Percentiles rank a stretch among this genome's conserved stretches.
These are phyloP conservation scores for Cottus gobio DNA, from an alignment of 2,113 vertebrate genomes.

Conservation along the genomic window DNA sequence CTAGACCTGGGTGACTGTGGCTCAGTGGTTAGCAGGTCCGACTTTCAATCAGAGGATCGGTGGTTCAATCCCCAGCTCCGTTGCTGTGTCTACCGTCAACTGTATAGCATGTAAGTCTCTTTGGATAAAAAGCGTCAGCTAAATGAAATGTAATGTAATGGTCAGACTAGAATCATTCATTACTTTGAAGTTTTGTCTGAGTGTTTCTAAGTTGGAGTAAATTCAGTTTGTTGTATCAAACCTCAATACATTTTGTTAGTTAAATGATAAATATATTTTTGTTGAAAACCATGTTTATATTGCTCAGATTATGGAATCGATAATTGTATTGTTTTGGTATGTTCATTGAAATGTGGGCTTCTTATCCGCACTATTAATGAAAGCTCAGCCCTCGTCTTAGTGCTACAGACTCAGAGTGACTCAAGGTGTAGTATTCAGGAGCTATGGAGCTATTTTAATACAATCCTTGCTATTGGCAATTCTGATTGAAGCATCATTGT, in stretches of 20 bases:
- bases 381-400: not conserved
- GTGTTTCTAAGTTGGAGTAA: not conserved
- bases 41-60: no score
- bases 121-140: no score
- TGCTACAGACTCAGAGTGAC: not conserved
- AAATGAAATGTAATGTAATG: no score
- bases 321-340: not conserved
- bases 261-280: not conserved
- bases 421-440: not conserved
- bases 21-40: no score
- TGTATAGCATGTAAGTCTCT: no score
- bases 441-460: not conserved
- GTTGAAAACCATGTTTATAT: not conserved
- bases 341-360: no score
- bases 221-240: not conserved
- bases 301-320: not conserved
- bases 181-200: not conserved
- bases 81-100: no score
- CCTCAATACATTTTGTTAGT: not conserved
- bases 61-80: no score
- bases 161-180: no score
- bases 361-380: not conserved
- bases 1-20: no score
- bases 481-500: not conserved
- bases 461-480: not conserved